These are phyloP conservation scores for Hydroisotoma schaefferi DNA, from an alignment of 2,888 invertebrate genomes.

Conservation along the genomic window DNA sequence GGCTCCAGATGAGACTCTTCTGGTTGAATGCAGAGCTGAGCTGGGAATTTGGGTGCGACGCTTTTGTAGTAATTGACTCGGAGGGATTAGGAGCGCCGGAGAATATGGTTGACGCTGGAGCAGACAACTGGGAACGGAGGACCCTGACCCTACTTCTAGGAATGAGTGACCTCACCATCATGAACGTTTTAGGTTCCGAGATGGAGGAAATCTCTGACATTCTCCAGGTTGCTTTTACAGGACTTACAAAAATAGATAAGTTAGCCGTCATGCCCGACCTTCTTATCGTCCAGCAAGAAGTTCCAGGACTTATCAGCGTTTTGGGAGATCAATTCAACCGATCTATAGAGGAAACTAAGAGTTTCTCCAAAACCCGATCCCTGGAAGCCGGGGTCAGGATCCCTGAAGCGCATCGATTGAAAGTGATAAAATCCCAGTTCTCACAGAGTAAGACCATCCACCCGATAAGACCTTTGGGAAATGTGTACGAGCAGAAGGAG, in stretches of 20 bases:
- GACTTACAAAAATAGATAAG: slow-evolving; percentile 1
- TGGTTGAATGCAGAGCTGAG: slow-evolving; percentile 6
- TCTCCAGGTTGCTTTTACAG: slow-evolving; percentile 7
- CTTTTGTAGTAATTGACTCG: slow-evolving; percentile 18
- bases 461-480: not conserved
- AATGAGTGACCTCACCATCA: slow-evolving; percentile 15
- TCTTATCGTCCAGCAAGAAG: not conserved
- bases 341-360: not conserved
- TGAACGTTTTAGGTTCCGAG: not conserved
- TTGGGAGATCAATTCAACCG: not conserved
- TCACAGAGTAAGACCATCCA: slow-evolving; percentile 9
- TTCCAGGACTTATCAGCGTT: not conserved
- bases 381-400: slow-evolving; percentile 2
- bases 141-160: slow-evolving; percentile 12
- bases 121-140: slow-evolving; percentile 11
- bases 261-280: not conserved
- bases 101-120: slow-evolving; percentile 3
- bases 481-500: not conserved
- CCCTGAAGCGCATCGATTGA: not conserved
- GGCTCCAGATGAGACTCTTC: slow-evolving; percentile 4
- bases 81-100: slow-evolving; percentile 13
- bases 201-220: slow-evolving; percentile 13
- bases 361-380: not conserved
- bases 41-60: slow-evolving; percentile 8
- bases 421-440: slow-evolving; percentile 10